phyloP scores from a whole-genome alignment of 2,888 invertebrate genomes.

The Scaptomyza flava region DNA sequence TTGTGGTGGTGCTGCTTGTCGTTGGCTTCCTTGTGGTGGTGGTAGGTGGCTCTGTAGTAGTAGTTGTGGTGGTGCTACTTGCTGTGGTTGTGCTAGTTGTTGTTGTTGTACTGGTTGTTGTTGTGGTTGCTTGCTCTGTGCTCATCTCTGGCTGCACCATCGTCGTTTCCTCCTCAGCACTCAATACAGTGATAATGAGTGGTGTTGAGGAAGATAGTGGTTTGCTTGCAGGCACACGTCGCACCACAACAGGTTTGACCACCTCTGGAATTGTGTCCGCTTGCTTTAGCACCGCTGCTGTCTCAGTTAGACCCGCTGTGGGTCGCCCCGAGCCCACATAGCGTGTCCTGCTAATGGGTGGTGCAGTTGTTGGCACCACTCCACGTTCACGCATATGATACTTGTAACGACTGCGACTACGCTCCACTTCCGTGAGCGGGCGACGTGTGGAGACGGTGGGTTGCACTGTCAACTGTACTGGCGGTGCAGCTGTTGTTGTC shows the following conservation, averaged over 20 bases:
- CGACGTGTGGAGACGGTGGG: constrained; percentile 62
- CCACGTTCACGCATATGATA: constrained; percentile 75
- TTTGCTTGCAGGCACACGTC: constrained; percentile 40
- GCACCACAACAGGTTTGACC: constrained; percentile 48
- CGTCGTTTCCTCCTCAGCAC: constrained; percentile 77
- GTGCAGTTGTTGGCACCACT: constrained; percentile 27
- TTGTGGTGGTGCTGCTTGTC: constrained; percentile 20
- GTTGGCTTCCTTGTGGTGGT: constrained; percentile 19
- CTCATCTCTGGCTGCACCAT: constrained; percentile 23
- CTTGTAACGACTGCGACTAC: constrained; percentile 77
- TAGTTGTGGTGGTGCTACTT: constrained; percentile 20
- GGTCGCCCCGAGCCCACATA: constrained; percentile 71
- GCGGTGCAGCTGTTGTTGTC: constrained; percentile 26
- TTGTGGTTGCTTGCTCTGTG: constrained; percentile 3
- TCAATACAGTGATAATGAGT: constrained; percentile 80
- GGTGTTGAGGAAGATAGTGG: constrained; percentile 72
- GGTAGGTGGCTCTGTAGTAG: constrained; percentile 14
- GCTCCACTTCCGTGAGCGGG: constrained; percentile 71
- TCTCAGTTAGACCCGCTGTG: constrained; percentile 50
- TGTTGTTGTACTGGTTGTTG: constrained; percentile 8
- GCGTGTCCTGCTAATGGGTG: constrained; percentile 52
- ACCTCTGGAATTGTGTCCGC: constrained; percentile 12
- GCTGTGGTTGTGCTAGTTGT: constrained; percentile 18
- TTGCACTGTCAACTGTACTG: constrained; percentile 40
- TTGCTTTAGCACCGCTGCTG: constrained; percentile 28